phyloP scores from a whole-genome alignment of 2,797 vertebrate species.

The Simalia tracyae region DNA sequence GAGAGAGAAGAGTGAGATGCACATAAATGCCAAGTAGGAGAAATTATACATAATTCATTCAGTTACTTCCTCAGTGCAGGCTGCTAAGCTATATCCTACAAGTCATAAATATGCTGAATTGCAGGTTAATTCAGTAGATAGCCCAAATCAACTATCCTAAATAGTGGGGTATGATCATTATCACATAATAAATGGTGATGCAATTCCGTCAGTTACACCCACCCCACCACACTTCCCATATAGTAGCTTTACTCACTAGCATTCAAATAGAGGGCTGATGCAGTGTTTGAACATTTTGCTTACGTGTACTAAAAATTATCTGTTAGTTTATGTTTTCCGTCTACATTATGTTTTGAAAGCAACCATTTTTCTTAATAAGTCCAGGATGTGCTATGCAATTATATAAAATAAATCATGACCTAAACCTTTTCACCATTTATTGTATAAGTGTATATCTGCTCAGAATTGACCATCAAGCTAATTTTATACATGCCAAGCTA shows the following conservation, averaged over 20 bases:
- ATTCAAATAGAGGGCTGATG: background rate
- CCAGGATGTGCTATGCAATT: conserved; percentile 32
- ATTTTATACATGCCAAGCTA: conserved; percentile 50
- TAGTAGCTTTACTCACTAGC: background rate
- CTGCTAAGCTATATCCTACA: background rate
- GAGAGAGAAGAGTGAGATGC: background rate
- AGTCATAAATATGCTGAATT: background rate
- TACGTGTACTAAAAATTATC: conserved; percentile 49
- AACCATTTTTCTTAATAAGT: conserved; percentile 50
- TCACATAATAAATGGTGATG: background rate
- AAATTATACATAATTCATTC: background rate
- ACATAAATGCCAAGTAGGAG: background rate
- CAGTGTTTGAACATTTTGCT: background rate
- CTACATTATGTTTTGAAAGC: conserved; percentile 33
- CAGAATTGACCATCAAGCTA: conserved; percentile 65
- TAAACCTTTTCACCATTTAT: conserved; percentile 41
- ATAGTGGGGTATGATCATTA: background rate
- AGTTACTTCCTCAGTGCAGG: background rate
- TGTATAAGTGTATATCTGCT: conserved; percentile 53
- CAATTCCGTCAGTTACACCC: background rate
- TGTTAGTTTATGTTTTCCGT: conserved; percentile 38
- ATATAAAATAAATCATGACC: conserved; percentile 47
- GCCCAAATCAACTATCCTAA: background rate
- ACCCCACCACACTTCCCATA: background rate
- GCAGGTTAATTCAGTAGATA: background rate